Percentiles rank a stretch among this genome's conserved stretches.
Conservation (phyloP, 2,113 vertebrate species). For the Oplegnathus fasciatus region DNA sequence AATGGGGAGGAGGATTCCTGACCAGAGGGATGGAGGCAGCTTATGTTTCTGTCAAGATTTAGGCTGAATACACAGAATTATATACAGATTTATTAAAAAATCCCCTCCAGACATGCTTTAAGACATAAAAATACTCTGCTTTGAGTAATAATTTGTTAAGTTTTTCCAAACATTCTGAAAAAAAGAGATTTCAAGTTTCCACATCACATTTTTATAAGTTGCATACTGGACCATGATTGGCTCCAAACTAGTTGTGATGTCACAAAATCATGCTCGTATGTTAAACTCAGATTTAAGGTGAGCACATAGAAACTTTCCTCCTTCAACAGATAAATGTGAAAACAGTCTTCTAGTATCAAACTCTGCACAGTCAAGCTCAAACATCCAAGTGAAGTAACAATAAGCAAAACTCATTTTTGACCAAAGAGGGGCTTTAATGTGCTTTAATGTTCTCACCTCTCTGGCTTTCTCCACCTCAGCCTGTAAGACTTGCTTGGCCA, state of each 20-base stretch:
- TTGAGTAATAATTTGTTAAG: not conserved
- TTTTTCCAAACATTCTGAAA: no score
- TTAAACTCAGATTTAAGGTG: no score
- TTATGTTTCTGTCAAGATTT: constrained; percentile 31
- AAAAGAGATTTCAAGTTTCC: no score
- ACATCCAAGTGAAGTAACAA: not conserved
- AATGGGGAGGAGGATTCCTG: constrained; percentile 56
- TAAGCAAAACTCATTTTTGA: no score
- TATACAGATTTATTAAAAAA: not conserved
- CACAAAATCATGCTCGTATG: not conserved
- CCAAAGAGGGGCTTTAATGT: not conserved
- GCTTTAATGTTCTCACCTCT: constrained; percentile 83
- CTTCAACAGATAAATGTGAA: no score
- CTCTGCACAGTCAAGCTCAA: no score
- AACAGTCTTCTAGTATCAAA: no score
- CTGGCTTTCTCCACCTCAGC: constrained; percentile 91
- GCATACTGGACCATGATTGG: no score
- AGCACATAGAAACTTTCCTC: no score
- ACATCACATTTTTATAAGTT: no score
- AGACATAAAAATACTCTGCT: not conserved
- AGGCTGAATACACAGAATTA: constrained; percentile 1
- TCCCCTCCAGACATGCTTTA: not conserved
- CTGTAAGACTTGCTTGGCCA: constrained; percentile 95
- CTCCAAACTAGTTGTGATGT: not conserved
- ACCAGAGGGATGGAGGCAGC: constrained; percentile 55